Conservation (phyloP, 2,113 vertebrate species). For the Amphiprion ocellaris region DNA sequence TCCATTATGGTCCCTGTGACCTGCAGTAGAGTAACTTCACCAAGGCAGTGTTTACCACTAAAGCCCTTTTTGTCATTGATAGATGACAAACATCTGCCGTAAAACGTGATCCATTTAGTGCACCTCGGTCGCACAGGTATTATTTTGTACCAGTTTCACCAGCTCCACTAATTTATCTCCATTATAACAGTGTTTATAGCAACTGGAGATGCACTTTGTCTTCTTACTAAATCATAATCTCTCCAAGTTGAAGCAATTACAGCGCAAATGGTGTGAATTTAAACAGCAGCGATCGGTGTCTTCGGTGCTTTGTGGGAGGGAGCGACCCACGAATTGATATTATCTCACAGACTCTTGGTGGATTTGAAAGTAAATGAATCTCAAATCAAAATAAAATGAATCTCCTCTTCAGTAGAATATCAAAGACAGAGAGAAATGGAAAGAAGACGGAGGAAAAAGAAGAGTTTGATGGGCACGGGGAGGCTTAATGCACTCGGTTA, state of each 20-base stretch:
- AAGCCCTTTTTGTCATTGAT: background rate
- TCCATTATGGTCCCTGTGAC: background rate
- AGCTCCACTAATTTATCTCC: constrained; percentile 23
- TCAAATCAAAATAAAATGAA: constrained; percentile 72
- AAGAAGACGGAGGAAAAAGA: background rate
- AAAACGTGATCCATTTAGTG: background rate
- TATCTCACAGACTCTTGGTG: constrained; percentile 48
- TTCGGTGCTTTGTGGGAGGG: constrained; percentile 36
- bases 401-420: constrained; percentile 56
- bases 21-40: background rate
- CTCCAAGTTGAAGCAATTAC: constrained; percentile 60
- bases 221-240: constrained; percentile 51
- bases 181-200: constrained; percentile 32
- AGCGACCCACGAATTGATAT: constrained; percentile 50
- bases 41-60: background rate
- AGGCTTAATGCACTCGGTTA: constrained; percentile 45
- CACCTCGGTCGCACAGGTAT: background rate
- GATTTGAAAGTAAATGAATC: constrained; percentile 68
- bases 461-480: background rate
- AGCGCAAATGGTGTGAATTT: constrained; percentile 51
- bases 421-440: constrained; percentile 38
- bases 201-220: constrained; percentile 33
- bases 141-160: background rate
- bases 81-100: background rate
- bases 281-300: constrained; percentile 44